A percentile compares a stretch with the other conserved stretches of the same genome.
Conservation (phyloP, 1,140 invertebrate genomes). For the Vollenhovia emeryi region DNA sequence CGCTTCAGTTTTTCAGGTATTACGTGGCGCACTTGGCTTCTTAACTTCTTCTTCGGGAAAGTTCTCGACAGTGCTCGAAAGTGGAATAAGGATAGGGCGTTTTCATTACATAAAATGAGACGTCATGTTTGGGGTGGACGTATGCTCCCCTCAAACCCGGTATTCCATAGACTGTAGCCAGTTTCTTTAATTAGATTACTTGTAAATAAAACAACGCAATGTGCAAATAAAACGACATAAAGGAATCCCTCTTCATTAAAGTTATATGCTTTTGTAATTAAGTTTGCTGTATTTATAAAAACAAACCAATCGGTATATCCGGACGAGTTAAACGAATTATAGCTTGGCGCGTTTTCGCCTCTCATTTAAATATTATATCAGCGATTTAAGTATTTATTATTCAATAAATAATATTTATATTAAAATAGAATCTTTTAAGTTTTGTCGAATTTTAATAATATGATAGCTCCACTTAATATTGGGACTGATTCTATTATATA, state of each 20-base stretch:
- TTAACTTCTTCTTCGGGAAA: constrained; percentile 39
- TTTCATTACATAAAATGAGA: constrained; percentile 51
- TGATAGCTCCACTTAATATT: not conserved
- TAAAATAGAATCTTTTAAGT: not conserved
- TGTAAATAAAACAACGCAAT: not conserved
- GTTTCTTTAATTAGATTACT: constrained; percentile 44
- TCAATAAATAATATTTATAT: not conserved
- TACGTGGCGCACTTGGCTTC: constrained; percentile 46
- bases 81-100: constrained; percentile 19
- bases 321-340: not conserved
- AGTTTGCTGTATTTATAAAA: not conserved
- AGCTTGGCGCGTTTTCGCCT: not conserved
- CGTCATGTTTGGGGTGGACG: constrained; percentile 15
- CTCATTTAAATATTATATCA: not conserved
- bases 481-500: not conserved
- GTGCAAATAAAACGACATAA: too few species aligned
- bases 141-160: constrained; percentile 6
- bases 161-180: not conserved
- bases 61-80: constrained; percentile 41
- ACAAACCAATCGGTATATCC: not conserved
- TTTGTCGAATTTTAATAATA: not conserved
- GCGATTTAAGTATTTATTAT: not conserved
- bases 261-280: not conserved
- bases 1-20: constrained; percentile 53
- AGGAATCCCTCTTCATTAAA: not conserved